Evolutionary conservation across 2,888 invertebrate genomes (phyloP).

Genomic region (Galerucella pusilla): DNA sequence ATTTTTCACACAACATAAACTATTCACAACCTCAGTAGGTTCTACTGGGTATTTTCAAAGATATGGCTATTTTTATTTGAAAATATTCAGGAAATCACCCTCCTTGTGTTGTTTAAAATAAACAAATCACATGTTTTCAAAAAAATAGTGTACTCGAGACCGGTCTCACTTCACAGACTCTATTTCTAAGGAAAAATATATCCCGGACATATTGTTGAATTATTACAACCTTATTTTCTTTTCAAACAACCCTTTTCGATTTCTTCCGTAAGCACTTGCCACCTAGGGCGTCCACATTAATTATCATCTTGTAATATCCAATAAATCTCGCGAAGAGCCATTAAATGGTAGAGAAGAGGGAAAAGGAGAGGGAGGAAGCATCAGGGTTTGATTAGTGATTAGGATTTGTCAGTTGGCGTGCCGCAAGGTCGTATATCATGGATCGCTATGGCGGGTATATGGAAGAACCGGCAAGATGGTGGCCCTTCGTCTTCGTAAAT

Average conservation of each 20-base stretch:
- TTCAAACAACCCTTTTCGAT: slow-evolving; percentile 4
- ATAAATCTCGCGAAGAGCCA: slow-evolving; percentile 42
- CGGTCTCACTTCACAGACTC: no score
- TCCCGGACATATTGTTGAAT: no score
- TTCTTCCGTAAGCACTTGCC: background rate
- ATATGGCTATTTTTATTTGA: no score
- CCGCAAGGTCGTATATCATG: slow-evolving; percentile 54
- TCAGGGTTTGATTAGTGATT: slow-evolving; percentile 53
- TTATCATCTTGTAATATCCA: slow-evolving; percentile 36
- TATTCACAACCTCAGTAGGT: no score
- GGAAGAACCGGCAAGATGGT: slow-evolving; percentile 51
- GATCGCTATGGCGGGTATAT: slow-evolving; percentile 22
- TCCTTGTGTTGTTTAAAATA: no score
- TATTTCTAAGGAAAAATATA: no score
- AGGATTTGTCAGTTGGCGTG: slow-evolving; percentile 57
- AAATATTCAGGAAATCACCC: no score
- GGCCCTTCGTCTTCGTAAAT: slow-evolving; percentile 55
- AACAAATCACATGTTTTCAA: no score
- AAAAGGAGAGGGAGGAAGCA: slow-evolving; percentile 18
- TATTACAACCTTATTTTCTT: background rate
- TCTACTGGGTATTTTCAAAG: no score
- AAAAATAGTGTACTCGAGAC: no score
- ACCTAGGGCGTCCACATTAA: slow-evolving; percentile 20
- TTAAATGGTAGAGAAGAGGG: slow-evolving; percentile 35
- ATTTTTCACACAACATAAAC: no score